Percentiles rank a stretch among this genome's conserved stretches.
Evolutionary conservation across 2,113 vertebrate genomes (phyloP).

Genomic region (Gnathonemus echidnorhynchus): DNA sequence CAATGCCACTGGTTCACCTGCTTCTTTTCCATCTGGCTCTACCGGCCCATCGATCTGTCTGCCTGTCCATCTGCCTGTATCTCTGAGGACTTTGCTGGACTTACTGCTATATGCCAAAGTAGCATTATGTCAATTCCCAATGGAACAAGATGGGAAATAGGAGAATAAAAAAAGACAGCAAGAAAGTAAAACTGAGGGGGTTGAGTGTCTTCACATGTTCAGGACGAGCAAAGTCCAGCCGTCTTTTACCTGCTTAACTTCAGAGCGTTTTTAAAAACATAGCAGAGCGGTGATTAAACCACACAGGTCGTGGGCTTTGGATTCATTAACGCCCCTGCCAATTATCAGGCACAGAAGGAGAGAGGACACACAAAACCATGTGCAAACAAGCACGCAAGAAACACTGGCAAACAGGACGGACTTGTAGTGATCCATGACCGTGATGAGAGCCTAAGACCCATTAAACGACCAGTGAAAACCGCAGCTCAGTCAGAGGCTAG

Average conservation of each 20-base stretch:
- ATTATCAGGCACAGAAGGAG: not conserved
- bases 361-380: not conserved
- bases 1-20: not conserved
- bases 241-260: not conserved
- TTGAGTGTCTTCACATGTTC: not conserved
- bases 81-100: not conserved
- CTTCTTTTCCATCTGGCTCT: not conserved
- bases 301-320: not conserved
- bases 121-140: not conserved
- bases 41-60: not conserved
- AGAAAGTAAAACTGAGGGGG: not conserved
- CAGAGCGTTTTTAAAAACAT: not conserved
- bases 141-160: not conserved
- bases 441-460: not conserved
- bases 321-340: not conserved
- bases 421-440: not conserved
- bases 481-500: not conserved
- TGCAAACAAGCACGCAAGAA: not conserved
- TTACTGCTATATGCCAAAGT: not conserved
- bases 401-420: not conserved
- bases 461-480: not conserved
- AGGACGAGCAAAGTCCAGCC: not conserved
- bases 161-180: not conserved
- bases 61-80: not conserved
- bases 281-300: not conserved